Conservation (phyloP, 2,888 invertebrate species). For the Perithous albicinctus region DNA sequence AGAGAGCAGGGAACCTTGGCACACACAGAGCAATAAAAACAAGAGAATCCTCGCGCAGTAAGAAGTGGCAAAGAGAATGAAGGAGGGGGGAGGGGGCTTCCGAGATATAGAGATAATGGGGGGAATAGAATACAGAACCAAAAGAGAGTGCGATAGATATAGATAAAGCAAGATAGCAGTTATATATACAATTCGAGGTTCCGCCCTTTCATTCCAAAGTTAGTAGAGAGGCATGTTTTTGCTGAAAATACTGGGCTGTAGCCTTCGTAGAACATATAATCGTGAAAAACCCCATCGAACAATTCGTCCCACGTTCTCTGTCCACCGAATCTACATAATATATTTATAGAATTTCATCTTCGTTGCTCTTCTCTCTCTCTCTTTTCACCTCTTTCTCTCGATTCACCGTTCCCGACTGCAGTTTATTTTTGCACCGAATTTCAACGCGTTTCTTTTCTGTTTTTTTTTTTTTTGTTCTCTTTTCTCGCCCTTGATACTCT, state of each 20-base stretch:
- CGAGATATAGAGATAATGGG: constrained; percentile 34
- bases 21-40: constrained; percentile 61
- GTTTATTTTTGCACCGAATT: constrained; percentile 54
- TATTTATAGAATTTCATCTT: constrained; percentile 49
- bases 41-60: constrained; percentile 44
- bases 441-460: constrained; percentile 50
- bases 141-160: constrained; percentile 19
- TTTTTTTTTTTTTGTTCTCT: no score
- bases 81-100: constrained; percentile 8
- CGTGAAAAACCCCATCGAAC: constrained; percentile 24
- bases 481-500: constrained; percentile 58
- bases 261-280: constrained; percentile 42
- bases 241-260: constrained; percentile 44
- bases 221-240: constrained; percentile 57
- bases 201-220: constrained; percentile 57
- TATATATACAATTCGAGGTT: constrained; percentile 37
- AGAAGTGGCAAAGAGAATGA: constrained; percentile 49
- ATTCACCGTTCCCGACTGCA: constrained; percentile 14
- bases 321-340: constrained; percentile 38
- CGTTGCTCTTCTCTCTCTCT: constrained; percentile 21
- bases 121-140: constrained; percentile 3
- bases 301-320: constrained; percentile 59
- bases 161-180: constrained; percentile 23
- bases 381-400: constrained; percentile 2
- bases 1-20: constrained; percentile 26